phyloP scores from a whole-genome alignment of 2,888 invertebrate genomes.

The Cryptocephalus primarius region DNA sequence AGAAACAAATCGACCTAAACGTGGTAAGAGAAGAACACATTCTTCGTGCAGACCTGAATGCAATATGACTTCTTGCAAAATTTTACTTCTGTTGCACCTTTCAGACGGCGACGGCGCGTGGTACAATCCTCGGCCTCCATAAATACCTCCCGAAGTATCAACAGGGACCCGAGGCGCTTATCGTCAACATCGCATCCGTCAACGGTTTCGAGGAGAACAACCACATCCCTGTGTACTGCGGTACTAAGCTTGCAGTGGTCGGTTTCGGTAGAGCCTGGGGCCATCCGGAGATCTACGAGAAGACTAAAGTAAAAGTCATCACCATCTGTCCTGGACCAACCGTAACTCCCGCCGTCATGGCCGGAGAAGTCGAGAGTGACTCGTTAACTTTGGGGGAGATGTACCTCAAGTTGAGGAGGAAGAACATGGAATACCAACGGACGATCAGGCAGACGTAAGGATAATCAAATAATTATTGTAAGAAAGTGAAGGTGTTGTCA shows the following conservation, averaged over 20 bases:
- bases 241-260: slow-evolving; percentile 7
- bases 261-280: slow-evolving; percentile 9
- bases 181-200: slow-evolving; percentile 9
- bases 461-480: slow-evolving; percentile 1
- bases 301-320: slow-evolving; percentile 30
- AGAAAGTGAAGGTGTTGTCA: too few species aligned
- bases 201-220: slow-evolving; percentile 2
- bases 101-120: neutral
- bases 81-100: neutral
- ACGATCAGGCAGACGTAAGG: slow-evolving; percentile 6
- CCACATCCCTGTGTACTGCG: slow-evolving; percentile 7
- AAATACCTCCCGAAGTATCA: slow-evolving; percentile 8
- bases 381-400: slow-evolving; percentile 8
- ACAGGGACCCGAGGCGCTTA: slow-evolving; percentile 7
- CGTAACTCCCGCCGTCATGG: slow-evolving; percentile 36
- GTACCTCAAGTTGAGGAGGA: slow-evolving; percentile 3
- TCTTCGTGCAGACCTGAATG: too few species aligned
- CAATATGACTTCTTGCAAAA: too few species aligned
- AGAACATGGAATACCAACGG: slow-evolving; percentile 1
- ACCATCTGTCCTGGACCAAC: slow-evolving; percentile 39
- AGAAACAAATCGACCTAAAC: neutral
- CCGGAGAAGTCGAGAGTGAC: slow-evolving; percentile 11
- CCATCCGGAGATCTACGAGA: slow-evolving; percentile 21
- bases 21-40: too few species aligned
- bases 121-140: slow-evolving; percentile 6